phyloP scores from a whole-genome alignment of 2,888 invertebrate species.

The Lycia hirtaria region DNA sequence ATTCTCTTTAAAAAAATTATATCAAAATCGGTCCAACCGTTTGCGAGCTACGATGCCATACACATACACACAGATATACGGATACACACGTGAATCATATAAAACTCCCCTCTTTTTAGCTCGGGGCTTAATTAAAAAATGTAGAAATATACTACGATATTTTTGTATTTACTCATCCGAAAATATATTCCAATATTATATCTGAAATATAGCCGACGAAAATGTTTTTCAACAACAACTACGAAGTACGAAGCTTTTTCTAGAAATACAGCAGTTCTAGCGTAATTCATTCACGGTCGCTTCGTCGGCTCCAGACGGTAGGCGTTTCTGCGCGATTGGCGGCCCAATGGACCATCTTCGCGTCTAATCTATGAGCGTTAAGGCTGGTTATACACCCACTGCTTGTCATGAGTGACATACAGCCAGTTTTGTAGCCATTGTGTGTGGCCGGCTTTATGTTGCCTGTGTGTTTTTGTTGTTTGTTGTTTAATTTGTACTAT shows the following conservation, averaged over 20 bases:
- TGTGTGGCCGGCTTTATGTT: conserved; percentile 45
- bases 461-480: conserved; percentile 33
- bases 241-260: conserved; percentile 1
- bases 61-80: too few relatives aligned
- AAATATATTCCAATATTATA: too few relatives aligned
- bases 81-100: too few relatives aligned
- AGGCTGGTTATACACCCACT: conserved; percentile 46
- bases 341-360: conserved; percentile 34
- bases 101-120: too few relatives aligned
- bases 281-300: conserved; percentile 19
- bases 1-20: too few relatives aligned
- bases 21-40: too few relatives aligned
- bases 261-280: neutral
- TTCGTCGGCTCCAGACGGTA: conserved; percentile 22
- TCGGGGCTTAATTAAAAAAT: too few relatives aligned
- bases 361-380: conserved; percentile 42
- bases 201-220: neutral
- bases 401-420: conserved; percentile 46
- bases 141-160: too few relatives aligned
- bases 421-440: conserved; percentile 46
- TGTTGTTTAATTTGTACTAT: conserved; percentile 36
- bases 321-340: conserved; percentile 34
- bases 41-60: too few relatives aligned
- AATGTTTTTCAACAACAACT: conserved; percentile 1
- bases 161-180: too few relatives aligned